phyloP scores from a whole-genome alignment of 2,797 vertebrate species.

The Lepidocolaptes lacrymiger region DNA sequence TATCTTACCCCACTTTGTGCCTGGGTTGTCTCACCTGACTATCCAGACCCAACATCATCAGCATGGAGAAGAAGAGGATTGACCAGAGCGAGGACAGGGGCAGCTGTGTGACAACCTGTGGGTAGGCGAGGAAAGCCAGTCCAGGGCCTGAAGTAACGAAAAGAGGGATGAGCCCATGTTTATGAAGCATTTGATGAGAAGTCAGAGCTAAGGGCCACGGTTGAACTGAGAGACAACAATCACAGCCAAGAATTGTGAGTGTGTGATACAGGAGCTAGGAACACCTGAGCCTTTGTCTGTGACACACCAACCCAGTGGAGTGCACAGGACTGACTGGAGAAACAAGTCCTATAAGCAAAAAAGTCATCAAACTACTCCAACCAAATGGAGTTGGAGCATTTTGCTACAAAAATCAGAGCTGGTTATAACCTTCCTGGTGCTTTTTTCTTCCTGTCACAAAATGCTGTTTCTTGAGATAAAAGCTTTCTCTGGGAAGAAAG shows the following conservation, averaged over 20 bases:
- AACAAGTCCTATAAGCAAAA: not conserved
- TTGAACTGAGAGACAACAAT: not conserved
- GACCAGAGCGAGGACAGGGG: slow-evolving; percentile 92
- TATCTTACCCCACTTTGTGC: not conserved
- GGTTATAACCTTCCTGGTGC: not conserved
- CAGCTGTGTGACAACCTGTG: slow-evolving; percentile 89
- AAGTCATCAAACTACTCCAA: not conserved
- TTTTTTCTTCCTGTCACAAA: not conserved
- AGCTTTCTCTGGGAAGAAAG: not conserved
- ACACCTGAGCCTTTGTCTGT: not conserved
- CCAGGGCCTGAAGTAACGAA: slow-evolving; percentile 81
- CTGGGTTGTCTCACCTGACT: slow-evolving; percentile 81
- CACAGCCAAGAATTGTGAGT: not conserved
- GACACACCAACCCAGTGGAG: fast-evolving
- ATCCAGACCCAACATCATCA: slow-evolving; percentile 92
- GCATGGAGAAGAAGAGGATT: slow-evolving; percentile 93
- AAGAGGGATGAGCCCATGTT: not conserved
- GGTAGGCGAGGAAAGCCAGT: slow-evolving; percentile 91
- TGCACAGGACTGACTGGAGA: not conserved
- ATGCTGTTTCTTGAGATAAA: slow-evolving; percentile 4
- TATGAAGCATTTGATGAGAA: not conserved
- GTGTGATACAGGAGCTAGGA: not conserved
- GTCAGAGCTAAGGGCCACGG: not conserved
- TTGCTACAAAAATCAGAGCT: not conserved
- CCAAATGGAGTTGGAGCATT: not conserved